Evolutionary conservation across 2,888 invertebrate species (phyloP).

Genomic region (Tetragonisca angustula): DNA sequence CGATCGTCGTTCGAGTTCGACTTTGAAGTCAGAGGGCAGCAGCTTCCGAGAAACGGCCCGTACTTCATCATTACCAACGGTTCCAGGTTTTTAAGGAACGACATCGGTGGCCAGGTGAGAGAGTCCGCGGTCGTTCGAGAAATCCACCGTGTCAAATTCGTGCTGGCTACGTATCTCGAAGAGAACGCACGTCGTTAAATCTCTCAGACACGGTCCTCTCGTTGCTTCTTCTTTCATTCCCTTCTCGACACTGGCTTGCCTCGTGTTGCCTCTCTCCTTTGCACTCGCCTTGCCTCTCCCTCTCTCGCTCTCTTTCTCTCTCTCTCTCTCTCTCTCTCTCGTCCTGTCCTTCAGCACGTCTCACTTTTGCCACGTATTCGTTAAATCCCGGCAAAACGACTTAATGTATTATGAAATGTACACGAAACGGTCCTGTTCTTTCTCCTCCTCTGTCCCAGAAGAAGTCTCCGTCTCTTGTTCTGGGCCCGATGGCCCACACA

Average conservation of each 20-base stretch:
- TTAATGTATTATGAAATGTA: conserved; percentile 78
- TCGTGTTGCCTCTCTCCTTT: background rate
- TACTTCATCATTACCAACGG: conserved; percentile 55
- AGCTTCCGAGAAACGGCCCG: conserved; percentile 61
- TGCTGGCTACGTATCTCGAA: conserved; percentile 65
- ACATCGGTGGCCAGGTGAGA: conserved; percentile 66
- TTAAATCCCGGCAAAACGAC: conserved; percentile 70
- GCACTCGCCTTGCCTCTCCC: conserved; percentile 32
- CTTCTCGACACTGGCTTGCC: conserved; percentile 27
- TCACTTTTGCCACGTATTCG: conserved; percentile 64
- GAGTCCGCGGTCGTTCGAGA: conserved; percentile 60
- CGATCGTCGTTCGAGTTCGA: conserved; percentile 32
- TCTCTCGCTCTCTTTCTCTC: conserved; percentile 6
- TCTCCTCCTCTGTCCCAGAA: conserved; percentile 10
- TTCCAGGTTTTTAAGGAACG: conserved; percentile 50
- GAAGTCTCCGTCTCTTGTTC: conserved; percentile 22
- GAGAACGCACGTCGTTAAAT: conserved; percentile 73
- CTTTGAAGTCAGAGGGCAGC: conserved; percentile 61
- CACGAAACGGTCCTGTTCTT: conserved; percentile 64
- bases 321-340: background rate
- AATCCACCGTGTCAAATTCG: conserved; percentile 76
- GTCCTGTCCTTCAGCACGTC: conserved; percentile 41
- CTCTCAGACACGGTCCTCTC: conserved; percentile 69
- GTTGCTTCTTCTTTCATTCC: conserved; percentile 49
- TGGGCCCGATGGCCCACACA: conserved; percentile 63